Conservation (phyloP, 1,140 invertebrate genomes). For the Magallana ariakensis region DNA sequence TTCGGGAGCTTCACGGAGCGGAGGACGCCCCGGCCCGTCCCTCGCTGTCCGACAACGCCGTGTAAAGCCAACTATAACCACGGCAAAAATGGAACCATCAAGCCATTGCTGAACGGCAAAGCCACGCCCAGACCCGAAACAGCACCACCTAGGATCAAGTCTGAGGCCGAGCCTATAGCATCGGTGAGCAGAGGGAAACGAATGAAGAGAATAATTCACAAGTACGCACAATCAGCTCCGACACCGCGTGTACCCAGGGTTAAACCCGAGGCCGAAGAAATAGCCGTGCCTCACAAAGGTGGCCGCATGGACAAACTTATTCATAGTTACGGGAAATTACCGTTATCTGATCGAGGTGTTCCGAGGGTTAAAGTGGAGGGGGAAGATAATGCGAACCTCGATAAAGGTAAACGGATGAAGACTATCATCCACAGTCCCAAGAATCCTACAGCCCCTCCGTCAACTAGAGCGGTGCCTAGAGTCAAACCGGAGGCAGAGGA, state of each 20-base stretch:
- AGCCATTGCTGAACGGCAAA: slow-evolving; percentile 65
- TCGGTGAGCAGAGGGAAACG: slow-evolving; percentile 62
- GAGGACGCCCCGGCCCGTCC: slow-evolving; percentile 63
- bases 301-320: slow-evolving; percentile 66
- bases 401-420: slow-evolving; percentile 69
- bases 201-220: slow-evolving; percentile 62
- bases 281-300: slow-evolving; percentile 70
- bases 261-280: slow-evolving; percentile 69
- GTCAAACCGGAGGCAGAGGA: slow-evolving; percentile 69
- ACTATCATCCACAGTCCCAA: slow-evolving; percentile 63
- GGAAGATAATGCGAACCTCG: slow-evolving; percentile 67
- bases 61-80: slow-evolving; percentile 68
- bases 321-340: slow-evolving; percentile 64
- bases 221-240: slow-evolving; percentile 58
- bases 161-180: slow-evolving; percentile 62
- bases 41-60: slow-evolving; percentile 67
- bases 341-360: slow-evolving; percentile 63
- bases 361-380: slow-evolving; percentile 74
- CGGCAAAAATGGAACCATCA: slow-evolving; percentile 68
- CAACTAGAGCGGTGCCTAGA: slow-evolving; percentile 56
- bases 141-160: slow-evolving; percentile 65
- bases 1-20: slow-evolving; percentile 57
- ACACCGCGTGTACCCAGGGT: slow-evolving; percentile 64
- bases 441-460: slow-evolving; percentile 50
- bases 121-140: slow-evolving; percentile 66